Evolutionary conservation across 2,113 vertebrate species (phyloP).

Genomic region (Festucalex cinctus): DNA sequence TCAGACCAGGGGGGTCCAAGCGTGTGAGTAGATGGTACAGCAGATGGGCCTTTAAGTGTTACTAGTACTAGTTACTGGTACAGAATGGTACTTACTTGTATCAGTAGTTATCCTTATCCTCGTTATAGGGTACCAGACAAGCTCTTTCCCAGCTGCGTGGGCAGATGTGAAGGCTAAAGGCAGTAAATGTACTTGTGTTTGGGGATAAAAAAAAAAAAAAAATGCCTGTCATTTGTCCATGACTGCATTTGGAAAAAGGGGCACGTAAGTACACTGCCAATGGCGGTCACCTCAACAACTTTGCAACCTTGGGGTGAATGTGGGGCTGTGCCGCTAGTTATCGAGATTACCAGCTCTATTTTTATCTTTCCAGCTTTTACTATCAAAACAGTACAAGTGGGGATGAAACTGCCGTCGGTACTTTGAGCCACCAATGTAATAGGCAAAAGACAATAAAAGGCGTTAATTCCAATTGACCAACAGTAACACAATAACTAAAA

Average conservation of each 20-base stretch:
- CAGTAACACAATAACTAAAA: neutral
- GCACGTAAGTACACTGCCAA: neutral
- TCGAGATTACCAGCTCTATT: constrained; percentile 40
- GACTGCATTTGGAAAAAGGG: neutral
- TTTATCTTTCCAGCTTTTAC: constrained; percentile 19
- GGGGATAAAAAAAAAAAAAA: neutral
- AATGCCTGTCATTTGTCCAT: neutral
- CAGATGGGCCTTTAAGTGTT: no score
- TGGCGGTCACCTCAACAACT: neutral
- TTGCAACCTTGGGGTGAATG: constrained; percentile 27
- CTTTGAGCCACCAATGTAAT: neutral
- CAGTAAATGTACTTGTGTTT: no score
- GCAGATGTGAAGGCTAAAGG: no score
- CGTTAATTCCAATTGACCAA: neutral
- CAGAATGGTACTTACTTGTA: no score
- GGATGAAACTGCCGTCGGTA: neutral
- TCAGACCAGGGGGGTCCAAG: no score
- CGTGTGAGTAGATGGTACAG: no score
- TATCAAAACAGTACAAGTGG: constrained; percentile 21
- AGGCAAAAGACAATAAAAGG: neutral
- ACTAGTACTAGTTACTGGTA: no score
- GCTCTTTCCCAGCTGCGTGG: no score
- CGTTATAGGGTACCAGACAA: no score
- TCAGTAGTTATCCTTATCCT: no score
- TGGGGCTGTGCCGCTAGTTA: neutral